Base-by-base conservation (phyloP, 2,113 vertebrate species). In the Arenaria interpres region DNA sequence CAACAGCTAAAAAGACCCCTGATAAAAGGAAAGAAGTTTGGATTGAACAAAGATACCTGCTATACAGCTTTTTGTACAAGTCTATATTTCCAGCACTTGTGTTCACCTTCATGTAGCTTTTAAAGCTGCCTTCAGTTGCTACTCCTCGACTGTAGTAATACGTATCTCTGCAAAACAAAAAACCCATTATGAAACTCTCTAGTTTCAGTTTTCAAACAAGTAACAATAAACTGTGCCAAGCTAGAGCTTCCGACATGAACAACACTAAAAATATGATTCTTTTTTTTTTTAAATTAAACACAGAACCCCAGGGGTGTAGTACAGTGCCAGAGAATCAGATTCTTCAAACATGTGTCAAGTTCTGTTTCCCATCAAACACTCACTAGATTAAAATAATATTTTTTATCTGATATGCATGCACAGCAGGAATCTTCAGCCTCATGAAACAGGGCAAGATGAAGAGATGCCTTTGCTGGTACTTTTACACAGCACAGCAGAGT, bases 61-160 rank as follows among this genome's bases (percentile, higher is more conserved):
- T 96, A 68, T 97, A 98, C 9, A 98, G 95, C 32, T 94, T 98
- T n/a, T 98, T 96, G 45, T 98, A 98, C 66, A 98, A 64, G 13
- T 98, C 98, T 16, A 25, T 20, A 4, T 81, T 85, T 62, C 77
- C 79, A 6, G 97, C 85, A 30, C 98, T 98, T 2, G 25, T 28
- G 68, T 98, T 98, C 84, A 98, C 35, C 77, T 97, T 98, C 98
- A 98, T 92, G 54, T 97, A 98, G 88, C 74, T 97, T 22, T 87
- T 88, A 37, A 95, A 94, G 21, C 50, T 60, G 4, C 14, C 84
- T 6, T 80, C 83, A 43, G 93, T 24, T 6, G 1, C 16, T 4
- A 97, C 23, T 19, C 95, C 95, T 12, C 0, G 27, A 14, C 96
- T 98, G 4, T 48, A 96, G n/a, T 96, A 95, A 56, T 98, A 98